A percentile compares a stretch with the other conserved stretches of the same genome.
Evolutionary conservation across 1,140 invertebrate genomes (phyloP).

Genomic region (Pachyrhynchus sulphureomaculatus): DNA sequence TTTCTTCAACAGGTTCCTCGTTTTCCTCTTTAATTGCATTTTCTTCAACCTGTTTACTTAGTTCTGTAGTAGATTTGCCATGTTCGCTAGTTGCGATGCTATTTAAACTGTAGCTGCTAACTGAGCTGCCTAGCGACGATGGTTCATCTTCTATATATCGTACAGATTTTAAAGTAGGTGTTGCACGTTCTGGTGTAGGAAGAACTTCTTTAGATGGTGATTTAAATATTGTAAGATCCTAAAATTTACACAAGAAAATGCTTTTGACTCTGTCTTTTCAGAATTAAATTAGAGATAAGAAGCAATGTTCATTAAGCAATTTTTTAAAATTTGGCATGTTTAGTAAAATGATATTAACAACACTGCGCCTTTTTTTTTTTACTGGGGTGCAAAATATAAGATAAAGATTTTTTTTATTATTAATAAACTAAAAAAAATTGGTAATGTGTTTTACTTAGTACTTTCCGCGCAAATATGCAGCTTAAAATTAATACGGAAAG

Average conservation of each 20-base stretch:
- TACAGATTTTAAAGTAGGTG: conserved; percentile 21
- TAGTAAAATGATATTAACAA: too few species aligned
- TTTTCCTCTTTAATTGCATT: too few species aligned
- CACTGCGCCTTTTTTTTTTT: background rate
- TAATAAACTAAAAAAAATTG: too few species aligned
- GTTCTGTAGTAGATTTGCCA: background rate
- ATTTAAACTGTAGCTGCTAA: conserved; percentile 9
- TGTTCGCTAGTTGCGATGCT: conserved; percentile 1
- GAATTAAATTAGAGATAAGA: background rate
- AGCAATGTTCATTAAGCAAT: background rate
- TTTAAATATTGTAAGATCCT: conserved; percentile 16
- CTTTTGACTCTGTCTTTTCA: background rate
- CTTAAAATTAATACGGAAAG: too few species aligned
- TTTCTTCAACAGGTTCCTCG: too few species aligned
- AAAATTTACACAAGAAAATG: background rate
- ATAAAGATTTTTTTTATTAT: too few species aligned
- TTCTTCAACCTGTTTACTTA: too few species aligned
- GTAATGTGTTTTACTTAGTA: too few species aligned
- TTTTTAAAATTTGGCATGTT: too few species aligned
- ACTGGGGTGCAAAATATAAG: too few species aligned
- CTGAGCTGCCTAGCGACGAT: conserved; percentile 1
- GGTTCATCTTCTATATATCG: conserved; percentile 18
- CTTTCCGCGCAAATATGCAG: too few species aligned
- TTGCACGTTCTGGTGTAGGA: background rate
- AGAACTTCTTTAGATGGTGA: conserved; percentile 16